Conservation (phyloP, 2,797 vertebrate genomes). For the Platyrinchus mystaceus region DNA sequence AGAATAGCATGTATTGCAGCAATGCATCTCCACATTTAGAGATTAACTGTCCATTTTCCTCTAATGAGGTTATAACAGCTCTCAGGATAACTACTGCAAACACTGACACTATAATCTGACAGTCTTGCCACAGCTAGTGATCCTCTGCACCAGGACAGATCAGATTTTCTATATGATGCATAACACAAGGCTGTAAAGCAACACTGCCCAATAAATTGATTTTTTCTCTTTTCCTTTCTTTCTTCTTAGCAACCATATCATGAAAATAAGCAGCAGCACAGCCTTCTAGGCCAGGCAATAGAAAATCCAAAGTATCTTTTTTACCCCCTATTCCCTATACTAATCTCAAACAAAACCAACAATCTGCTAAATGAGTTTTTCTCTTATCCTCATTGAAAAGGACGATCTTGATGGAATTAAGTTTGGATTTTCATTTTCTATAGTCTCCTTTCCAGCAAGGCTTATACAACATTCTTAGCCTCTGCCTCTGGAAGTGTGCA, state of each 20-base stretch:
- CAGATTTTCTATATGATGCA: neutral
- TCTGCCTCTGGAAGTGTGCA: neutral
- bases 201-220: neutral
- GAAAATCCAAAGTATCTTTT: neutral
- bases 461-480: neutral
- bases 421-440: neutral
- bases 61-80: neutral
- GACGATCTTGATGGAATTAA: rapidly evolving
- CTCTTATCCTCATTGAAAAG: neutral
- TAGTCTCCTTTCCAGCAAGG: neutral
- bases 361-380: neutral
- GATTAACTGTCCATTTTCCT: neutral
- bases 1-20: neutral
- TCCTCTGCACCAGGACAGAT: neutral
- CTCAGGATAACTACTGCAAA: neutral
- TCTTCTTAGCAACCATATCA: neutral
- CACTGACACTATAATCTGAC: neutral
- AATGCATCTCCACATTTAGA: neutral
- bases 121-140: neutral
- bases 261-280: neutral
- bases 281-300: neutral
- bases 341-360: neutral
- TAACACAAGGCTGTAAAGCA: neutral
- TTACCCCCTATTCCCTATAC: neutral
- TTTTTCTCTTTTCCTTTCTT: neutral